Evolutionary conservation across 2,888 invertebrate genomes (phyloP).

Genomic region (Ferdinandea cuprea): DNA sequence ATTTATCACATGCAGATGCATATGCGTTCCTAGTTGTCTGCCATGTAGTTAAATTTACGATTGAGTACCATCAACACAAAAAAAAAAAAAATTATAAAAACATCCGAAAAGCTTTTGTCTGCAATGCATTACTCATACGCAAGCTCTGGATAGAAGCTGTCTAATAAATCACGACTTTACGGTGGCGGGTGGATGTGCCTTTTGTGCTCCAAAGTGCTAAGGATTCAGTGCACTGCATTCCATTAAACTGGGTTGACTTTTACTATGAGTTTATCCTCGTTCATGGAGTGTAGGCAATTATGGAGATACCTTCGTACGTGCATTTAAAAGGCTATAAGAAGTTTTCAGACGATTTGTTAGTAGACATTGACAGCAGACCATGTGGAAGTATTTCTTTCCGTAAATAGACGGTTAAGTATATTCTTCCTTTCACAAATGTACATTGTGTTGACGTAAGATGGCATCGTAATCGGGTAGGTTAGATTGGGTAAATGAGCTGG

Average conservation of each 20-base stretch:
- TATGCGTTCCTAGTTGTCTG: background rate
- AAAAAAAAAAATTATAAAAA: too few species aligned
- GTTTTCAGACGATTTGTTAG: background rate
- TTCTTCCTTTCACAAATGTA: too few species aligned
- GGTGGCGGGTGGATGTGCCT: background rate
- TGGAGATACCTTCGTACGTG: background rate
- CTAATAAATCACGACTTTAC: background rate
- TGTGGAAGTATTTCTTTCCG: too few species aligned
- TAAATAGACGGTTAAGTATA: too few species aligned
- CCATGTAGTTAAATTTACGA: background rate
- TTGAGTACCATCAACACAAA: too few species aligned
- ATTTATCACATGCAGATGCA: background rate
- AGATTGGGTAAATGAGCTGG: too few species aligned
- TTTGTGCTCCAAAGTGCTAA: too few species aligned
- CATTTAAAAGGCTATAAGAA: background rate
- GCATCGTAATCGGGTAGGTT: too few species aligned
- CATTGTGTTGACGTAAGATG: too few species aligned
- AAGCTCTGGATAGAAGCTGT: background rate
- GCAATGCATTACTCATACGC: background rate
- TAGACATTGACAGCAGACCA: too few species aligned
- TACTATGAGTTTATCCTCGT: background rate
- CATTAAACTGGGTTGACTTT: background rate
- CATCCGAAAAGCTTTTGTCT: background rate
- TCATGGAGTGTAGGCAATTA: too few species aligned
- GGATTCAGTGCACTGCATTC: too few species aligned